Conservation (phyloP, 2,113 vertebrate species). For the Misgurnus anguillicaudatus region DNA sequence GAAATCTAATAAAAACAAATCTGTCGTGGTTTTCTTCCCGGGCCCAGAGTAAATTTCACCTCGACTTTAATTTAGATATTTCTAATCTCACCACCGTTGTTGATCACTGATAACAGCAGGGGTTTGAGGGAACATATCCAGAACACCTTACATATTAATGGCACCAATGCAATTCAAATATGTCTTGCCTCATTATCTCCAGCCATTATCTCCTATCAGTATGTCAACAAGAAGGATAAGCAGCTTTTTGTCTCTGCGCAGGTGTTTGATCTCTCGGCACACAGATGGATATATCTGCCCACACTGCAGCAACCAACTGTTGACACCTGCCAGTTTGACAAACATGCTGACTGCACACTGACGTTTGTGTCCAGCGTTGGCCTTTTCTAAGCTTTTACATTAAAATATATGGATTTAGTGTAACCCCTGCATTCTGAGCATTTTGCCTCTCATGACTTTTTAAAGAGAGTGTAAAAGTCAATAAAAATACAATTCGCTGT, state of each 20-base stretch:
- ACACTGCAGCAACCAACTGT: conserved; percentile 9
- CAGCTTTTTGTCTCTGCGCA: conserved; percentile 29
- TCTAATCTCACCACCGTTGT: background rate
- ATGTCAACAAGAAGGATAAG: conserved; percentile 45
- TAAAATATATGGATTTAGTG: conserved; percentile 38
- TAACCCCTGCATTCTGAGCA: conserved; percentile 12
- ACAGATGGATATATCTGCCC: background rate
- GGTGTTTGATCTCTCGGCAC: conserved; percentile 40
- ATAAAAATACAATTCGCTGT: conserved; percentile 49
- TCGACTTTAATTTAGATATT: too few species aligned
- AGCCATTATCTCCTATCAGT: conserved; percentile 43
- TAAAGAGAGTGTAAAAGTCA: conserved; percentile 37
- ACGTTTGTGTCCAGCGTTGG: background rate
- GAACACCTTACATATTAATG: conserved; percentile 33
- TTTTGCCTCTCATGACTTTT: conserved; percentile 15
- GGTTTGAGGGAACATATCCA: conserved; percentile 15
- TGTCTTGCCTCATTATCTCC: conserved; percentile 47
- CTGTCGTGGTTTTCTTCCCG: too few species aligned
- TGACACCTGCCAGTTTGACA: background rate
- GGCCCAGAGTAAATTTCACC: too few species aligned
- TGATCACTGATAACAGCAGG: background rate
- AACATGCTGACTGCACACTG: conserved; percentile 6
- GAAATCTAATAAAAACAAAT: too few species aligned
- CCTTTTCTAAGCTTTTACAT: background rate
- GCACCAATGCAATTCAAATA: conserved; percentile 27